Evolutionary conservation across 1,140 invertebrate species (phyloP).

Genomic region (Zaprionus lachaisei): DNA sequence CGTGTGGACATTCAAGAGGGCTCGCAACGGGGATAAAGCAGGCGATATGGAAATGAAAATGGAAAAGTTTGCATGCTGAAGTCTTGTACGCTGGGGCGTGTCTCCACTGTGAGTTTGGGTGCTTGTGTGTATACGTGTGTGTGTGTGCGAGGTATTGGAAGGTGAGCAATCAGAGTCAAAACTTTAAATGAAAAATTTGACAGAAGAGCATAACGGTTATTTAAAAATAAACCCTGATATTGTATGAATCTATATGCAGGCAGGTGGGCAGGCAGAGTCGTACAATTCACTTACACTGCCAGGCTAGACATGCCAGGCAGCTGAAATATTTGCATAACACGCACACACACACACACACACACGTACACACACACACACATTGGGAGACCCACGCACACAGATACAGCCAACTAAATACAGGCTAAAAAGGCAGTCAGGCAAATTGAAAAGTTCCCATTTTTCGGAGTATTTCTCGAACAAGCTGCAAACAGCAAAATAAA

Average conservation of each 20-base stretch:
- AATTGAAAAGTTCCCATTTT: slow-evolving; percentile 42
- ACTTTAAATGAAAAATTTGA: slow-evolving; percentile 81
- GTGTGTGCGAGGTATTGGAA: not conserved
- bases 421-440: slow-evolving; percentile 16
- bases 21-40: slow-evolving; percentile 16
- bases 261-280: not conserved
- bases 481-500: slow-evolving; percentile 36
- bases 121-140: not conserved
- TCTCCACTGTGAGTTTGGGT: not conserved
- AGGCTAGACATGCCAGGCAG: slow-evolving; percentile 16
- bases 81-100: slow-evolving; percentile 21
- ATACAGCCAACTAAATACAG: slow-evolving; percentile 20
- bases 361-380: not conserved
- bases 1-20: slow-evolving; percentile 59
- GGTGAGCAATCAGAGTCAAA: slow-evolving; percentile 42
- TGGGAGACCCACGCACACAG: slow-evolving; percentile 8
- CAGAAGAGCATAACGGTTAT: slow-evolving; percentile 71
- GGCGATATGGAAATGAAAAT: slow-evolving; percentile 69
- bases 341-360: slow-evolving; percentile 5
- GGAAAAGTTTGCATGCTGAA: slow-evolving; percentile 53
- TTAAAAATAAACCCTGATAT: slow-evolving; percentile 63
- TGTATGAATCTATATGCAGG: not conserved
- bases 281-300: slow-evolving; percentile 26
- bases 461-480: slow-evolving; percentile 25
- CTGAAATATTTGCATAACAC: slow-evolving; percentile 36